A percentile compares a stretch with the other conserved stretches of the same genome.
Conservation (phyloP, 2,888 invertebrate species). For the Ormyrus labotus region DNA sequence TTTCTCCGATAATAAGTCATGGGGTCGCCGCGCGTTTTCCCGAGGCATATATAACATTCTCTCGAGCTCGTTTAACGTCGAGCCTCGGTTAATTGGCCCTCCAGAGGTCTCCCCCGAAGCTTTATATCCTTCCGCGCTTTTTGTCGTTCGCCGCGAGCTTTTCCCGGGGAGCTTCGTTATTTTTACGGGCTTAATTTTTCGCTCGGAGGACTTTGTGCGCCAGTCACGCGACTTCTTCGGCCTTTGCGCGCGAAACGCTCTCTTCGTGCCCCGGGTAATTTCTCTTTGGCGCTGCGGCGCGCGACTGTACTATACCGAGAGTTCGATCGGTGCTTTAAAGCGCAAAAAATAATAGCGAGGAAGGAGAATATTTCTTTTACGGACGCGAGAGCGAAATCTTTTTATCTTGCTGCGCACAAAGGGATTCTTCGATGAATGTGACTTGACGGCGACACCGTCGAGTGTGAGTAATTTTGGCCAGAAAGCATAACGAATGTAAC, state of each 20-base stretch:
- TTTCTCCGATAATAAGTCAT: too few species aligned
- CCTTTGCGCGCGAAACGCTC: slow-evolving; percentile 3
- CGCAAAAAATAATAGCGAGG: too few species aligned
- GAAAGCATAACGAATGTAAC: too few species aligned
- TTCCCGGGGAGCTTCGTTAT: neutral
- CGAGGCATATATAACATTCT: too few species aligned
- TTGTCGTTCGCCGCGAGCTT: neutral
- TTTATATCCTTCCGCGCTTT: neutral
- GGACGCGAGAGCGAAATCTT: too few species aligned
- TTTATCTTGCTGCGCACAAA: too few species aligned
- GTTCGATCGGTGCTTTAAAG: slow-evolving; percentile 12
- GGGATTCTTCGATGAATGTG: too few species aligned
- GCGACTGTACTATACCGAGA: neutral
- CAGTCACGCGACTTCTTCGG: slow-evolving; percentile 46
- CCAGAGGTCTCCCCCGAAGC: too few species aligned
- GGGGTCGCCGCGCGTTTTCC: too few species aligned
- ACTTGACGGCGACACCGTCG: neutral
- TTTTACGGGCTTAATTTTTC: slow-evolving; percentile 43
- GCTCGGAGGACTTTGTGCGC: slow-evolving; percentile 29
- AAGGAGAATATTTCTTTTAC: too few species aligned
- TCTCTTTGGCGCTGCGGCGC: slow-evolving; percentile 11
- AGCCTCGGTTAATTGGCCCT: too few species aligned
- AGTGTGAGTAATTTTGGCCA: neutral
- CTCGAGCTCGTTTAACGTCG: too few species aligned
- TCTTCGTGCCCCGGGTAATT: slow-evolving; percentile 34